A percentile compares a stretch with the other conserved stretches of the same genome.
These are phyloP conservation scores for Gadopsis marmoratus DNA, from an alignment of 2,797 vertebrate genomes.

Conservation along the genomic window DNA sequence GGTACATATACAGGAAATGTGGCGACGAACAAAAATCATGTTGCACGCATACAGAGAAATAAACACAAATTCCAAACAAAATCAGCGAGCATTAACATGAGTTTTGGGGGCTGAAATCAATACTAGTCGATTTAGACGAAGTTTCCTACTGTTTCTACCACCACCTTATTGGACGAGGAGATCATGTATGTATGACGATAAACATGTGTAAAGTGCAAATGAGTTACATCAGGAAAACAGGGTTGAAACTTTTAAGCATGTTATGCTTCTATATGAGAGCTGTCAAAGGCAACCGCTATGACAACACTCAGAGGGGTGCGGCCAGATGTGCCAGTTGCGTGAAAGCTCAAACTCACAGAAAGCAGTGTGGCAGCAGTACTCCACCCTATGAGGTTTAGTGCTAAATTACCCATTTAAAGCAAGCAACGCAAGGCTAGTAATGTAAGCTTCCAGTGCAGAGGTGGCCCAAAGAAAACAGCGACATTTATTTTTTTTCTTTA, in stretches of 20 bases:
- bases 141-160: conserved; percentile 45
- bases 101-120: conserved; percentile 50
- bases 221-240: conserved; percentile 31
- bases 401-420: conserved; percentile 37
- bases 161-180: conserved; percentile 32
- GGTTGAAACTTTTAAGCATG: conserved; percentile 15
- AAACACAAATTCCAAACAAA: conserved; percentile 10
- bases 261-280: conserved; percentile 11
- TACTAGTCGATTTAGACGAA: conserved; percentile 48
- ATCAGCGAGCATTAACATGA: conserved; percentile 1
- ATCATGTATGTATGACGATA: conserved; percentile 20
- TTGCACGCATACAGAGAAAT: conserved; percentile 8
- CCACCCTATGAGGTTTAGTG: conserved; percentile 29
- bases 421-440: background rate
- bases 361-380: conserved; percentile 24
- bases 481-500: conserved; percentile 30
- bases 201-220: conserved; percentile 50
- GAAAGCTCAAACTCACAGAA: conserved; percentile 37
- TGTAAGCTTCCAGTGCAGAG: background rate
- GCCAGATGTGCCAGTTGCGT: conserved; percentile 20
- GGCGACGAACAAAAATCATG: background rate
- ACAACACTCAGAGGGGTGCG: conserved; percentile 15
- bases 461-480: conserved; percentile 2
- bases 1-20: conserved; percentile 7
- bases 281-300: conserved; percentile 22